Evolutionary conservation across 2,888 invertebrate species (phyloP), one percentile per base, ranked within the genome.

Genomic region (Blera fallax): DNA sequence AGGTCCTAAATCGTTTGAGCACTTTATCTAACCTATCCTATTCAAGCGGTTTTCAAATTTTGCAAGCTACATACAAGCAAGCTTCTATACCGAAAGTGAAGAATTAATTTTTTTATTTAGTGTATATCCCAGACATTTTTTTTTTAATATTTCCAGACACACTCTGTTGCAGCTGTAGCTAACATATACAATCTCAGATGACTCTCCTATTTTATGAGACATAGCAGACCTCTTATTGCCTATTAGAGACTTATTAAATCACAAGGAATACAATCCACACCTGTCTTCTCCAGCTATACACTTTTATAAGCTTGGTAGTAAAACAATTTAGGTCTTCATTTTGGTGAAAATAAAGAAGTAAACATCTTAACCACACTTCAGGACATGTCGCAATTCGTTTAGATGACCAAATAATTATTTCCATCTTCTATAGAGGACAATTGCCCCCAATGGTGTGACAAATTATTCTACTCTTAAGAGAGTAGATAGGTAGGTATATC

Each of bases 261-360:
- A 70, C 45, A 29, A 56, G 34, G 37, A 58, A 27, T 11, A 54
- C 69, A 69, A 16, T 45, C 10, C 24, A 14, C 34, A 21, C 18
- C 7, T 32, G 11, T 32, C 21, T 14, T 52, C 14, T 50, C 34
- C 21, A 18, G 11, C n/a, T n/a, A n/a, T n/a, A 18, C 52, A 40
- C 67, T 40, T 54, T 54, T 67, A 67, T 24, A 67, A 40, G 37
- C 27, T 11, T 54, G 37, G 52, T 24, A 45, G 21, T 70, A 70
- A 70, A 70, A 70, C 58, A 58, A 70, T 70, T 70, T 45, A 70
- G 58, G 56, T 70, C 70, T 58, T 48, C 56, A 56, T 58, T 70
- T 70, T 14, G 32, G 21, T 18, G 3, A 18, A 54, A 40, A 50
- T 50, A 67, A 54, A 54, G 32, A 56, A 34, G 56, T 11, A 16